Conservation (phyloP, 2,113 vertebrate species). For the Erythrocebus patas region DNA sequence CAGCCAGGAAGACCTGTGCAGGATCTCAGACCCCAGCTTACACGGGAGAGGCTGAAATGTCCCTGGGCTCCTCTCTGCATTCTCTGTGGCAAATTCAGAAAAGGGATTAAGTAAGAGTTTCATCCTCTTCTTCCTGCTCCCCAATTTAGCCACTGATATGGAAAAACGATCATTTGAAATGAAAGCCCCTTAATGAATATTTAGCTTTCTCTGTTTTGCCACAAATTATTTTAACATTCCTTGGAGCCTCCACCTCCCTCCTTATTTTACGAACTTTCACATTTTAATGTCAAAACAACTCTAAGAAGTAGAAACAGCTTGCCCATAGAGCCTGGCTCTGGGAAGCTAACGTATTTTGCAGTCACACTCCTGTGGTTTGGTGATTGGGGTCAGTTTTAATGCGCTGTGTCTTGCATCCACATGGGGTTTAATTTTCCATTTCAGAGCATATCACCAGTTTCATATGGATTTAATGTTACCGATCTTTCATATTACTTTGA, state of each 20-base stretch:
- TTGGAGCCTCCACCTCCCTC: conserved; percentile 50
- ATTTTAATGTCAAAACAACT: conserved; percentile 81
- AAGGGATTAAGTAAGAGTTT: conserved; percentile 50
- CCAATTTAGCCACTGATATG: conserved; percentile 46
- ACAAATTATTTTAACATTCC: conserved; percentile 79
- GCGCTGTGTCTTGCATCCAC: neutral
- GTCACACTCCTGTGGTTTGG: neutral
- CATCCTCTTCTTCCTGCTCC: conserved; percentile 33
- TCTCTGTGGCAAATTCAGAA: conserved; percentile 55
- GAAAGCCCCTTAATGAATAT: conserved; percentile 77
- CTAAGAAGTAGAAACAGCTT: conserved; percentile 69
- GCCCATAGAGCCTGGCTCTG: conserved; percentile 40
- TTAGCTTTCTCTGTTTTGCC: conserved; percentile 66
- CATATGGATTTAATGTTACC: neutral
- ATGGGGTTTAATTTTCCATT: neutral
- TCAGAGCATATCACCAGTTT: conserved; percentile 6
- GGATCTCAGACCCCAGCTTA: conserved; percentile 38
- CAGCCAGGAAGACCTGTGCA: conserved; percentile 31
- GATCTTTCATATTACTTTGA: neutral
- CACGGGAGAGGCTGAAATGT: conserved; percentile 8
- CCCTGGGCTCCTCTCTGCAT: conserved; percentile 21
- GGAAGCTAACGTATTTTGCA: conserved; percentile 68
- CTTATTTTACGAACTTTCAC: conserved; percentile 76
- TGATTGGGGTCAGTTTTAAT: conserved; percentile 46
- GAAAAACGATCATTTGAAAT: conserved; percentile 76